Evolutionary conservation across 1,140 invertebrate species (phyloP).

Genomic region (Dendrolimus kikuchii): DNA sequence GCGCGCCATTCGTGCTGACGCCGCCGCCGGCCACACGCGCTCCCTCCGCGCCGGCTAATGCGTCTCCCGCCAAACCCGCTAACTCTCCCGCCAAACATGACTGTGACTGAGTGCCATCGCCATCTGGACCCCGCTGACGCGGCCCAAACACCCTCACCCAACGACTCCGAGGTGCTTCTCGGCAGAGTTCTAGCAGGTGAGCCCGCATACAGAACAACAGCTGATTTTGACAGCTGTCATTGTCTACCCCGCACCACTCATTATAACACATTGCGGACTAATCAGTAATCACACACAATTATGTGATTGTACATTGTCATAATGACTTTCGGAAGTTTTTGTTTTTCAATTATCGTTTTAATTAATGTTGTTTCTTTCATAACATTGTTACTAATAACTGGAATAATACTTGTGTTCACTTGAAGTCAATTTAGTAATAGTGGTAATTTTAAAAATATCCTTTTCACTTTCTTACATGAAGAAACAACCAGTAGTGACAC

Average conservation of each 20-base stretch:
- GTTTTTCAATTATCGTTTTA: conserved; percentile 1
- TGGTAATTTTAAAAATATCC: conserved; percentile 31
- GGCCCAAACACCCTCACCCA: conserved; percentile 27
- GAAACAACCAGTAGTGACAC: conserved; percentile 17
- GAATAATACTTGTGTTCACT: no score
- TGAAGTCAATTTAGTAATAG: conserved; percentile 8
- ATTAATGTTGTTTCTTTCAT: background rate
- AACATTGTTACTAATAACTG: background rate
- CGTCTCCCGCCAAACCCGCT: conserved; percentile 33
- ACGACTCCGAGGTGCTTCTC: conserved; percentile 71
- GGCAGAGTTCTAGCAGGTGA: conserved; percentile 75
- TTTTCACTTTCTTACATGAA: conserved; percentile 67
- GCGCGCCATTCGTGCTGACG: conserved; percentile 60
- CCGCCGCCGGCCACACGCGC: conserved; percentile 63
- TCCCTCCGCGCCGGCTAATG: conserved; percentile 43
- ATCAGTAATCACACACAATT: no score
- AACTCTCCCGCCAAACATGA: conserved; percentile 40
- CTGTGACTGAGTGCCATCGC: conserved; percentile 56
- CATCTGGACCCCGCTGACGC: conserved; percentile 32
- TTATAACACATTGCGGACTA: no score
- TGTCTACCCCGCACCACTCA: background rate
- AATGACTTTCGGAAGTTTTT: conserved; percentile 4
- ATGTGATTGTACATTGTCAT: no score
- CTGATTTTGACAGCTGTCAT: conserved; percentile 21
- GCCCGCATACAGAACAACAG: conserved; percentile 17